Base-by-base conservation (phyloP, 2,888 invertebrate species). In the Chloroclystis v-ata region DNA sequence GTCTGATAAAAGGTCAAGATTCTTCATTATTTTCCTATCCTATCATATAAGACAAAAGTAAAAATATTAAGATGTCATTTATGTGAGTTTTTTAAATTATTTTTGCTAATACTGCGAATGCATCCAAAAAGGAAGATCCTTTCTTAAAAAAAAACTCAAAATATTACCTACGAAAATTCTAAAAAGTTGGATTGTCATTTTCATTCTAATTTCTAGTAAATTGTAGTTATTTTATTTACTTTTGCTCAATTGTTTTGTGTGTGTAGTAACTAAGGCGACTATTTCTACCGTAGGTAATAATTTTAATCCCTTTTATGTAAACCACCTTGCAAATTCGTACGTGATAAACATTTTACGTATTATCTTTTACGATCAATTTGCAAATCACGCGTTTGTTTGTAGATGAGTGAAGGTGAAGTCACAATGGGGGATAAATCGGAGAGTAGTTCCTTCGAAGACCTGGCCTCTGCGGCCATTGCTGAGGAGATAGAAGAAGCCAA, bases 401-500 rank as follows among this genome's bases (percentile, higher is more conserved):
- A 87, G 86, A 87, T 86, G 86, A 82, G 86, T 66, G 78, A 85
- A 73, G 80, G 72, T 53, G 84, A 79, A 61, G 74, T 73, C 54
- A 75, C 74, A 53, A 68, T 83, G 68, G 79, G 89, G 49, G 91
- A 91, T 65, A 90, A 90, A 65, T 91, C 91, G 11, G 91, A 90
- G 67, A 91, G 90, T 67, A 91, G 91, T 75, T 91, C 91, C n/a
- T 91, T 91, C 56, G 91, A 91, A 68, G 91, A 91, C 61, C 76
- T 91, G 37, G 89, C 90, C 11, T 89, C 90, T 1, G 86, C 85
- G 8, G 90, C 90, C 42, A 49, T 49, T 25, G 82, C 90, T 20
- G 86, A 89, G 47, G 91, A 91, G 58, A 86, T 89, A 20, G 88
- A 89, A 46, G 86, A 84, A 55, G 84, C 84, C 1, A 83, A 85